Percentiles rank a stretch among this genome's conserved stretches.
Conservation (phyloP, 2,797 vertebrate species). For the Falco berigora region DNA sequence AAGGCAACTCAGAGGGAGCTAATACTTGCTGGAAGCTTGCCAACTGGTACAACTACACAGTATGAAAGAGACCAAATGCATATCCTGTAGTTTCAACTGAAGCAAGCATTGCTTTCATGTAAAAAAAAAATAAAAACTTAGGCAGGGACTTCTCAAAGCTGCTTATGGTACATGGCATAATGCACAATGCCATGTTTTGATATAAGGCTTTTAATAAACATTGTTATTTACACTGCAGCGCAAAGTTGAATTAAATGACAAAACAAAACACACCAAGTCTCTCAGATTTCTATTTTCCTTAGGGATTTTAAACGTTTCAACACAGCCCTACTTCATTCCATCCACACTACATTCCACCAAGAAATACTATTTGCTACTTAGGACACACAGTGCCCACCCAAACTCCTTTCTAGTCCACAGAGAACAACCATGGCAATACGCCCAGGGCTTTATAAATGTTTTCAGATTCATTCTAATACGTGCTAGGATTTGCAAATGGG, state of each 20-base stretch:
- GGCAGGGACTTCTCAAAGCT: background rate
- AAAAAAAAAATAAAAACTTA: background rate
- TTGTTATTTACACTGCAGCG: background rate
- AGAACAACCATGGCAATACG: background rate
- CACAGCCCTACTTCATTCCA: background rate
- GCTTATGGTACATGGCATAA: background rate
- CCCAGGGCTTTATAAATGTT: background rate
- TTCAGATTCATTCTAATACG: background rate
- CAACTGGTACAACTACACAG: background rate
- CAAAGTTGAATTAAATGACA: background rate
- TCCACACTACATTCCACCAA: background rate
- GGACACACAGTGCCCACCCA: slow-evolving; percentile 10
- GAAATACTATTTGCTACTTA: background rate
- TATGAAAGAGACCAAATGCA: background rate
- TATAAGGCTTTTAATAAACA: background rate
- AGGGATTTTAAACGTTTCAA: background rate
- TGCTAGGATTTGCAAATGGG: slow-evolving; percentile 2
- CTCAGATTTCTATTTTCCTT: background rate
- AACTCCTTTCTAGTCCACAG: background rate
- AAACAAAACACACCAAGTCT: background rate
- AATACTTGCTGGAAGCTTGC: background rate
- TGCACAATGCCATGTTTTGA: background rate
- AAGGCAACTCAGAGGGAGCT: background rate
- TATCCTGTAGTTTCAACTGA: background rate
- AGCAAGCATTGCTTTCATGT: background rate